Base-by-base conservation (phyloP, 2,888 invertebrate species). In the Andrena marginata region DNA sequence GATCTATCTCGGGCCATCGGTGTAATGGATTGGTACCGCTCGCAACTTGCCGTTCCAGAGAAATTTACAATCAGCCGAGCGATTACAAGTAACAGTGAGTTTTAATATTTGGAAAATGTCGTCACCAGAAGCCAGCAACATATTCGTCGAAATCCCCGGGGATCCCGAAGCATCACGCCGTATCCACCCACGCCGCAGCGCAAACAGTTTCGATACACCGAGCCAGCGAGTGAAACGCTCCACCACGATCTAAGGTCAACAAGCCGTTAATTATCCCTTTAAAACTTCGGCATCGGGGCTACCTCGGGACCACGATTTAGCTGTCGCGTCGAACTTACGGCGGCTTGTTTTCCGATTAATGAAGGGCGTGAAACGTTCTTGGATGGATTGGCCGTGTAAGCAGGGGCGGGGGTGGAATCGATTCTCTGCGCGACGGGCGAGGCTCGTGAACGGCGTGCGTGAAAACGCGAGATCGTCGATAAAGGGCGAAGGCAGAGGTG, bases 261-360 rank as follows among this genome's bases (percentile, higher is more conserved):
- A 76, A 51, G 35, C 72, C 54, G 63, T 76, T 76, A 76, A 76
- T 76, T 76, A 76, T 76, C 76, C 63, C 63, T 77, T 64, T 56
- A 77, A 77, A 77, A 77, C 72, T 72, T 73, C 4, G 5, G 0
- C 23, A 35, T 31, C 35, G 23, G 35, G 70, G 20, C n/a, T 49
- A 72, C 23, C 49, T 49, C 20, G 10, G 56, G 51, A 42, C 42
- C 54, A 29, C 51, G 63, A 70, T 63, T 72, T 62, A 68, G 26
- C 33, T 31, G 33, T 60, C 48, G 23, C 33, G 16, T 48, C 16
- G 33, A 67, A 56, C 56, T 70, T 71, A n/a, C 56, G 31, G 29
- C 26, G 31, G 54, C 77, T 67, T 35, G 33, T 67, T 68, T 48
- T 54, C 48, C 72, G 62, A 73, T 81, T 51, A 54, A 63, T 35